Conservation (phyloP, 1,140 invertebrate genomes). For the Zophobas morio region DNA sequence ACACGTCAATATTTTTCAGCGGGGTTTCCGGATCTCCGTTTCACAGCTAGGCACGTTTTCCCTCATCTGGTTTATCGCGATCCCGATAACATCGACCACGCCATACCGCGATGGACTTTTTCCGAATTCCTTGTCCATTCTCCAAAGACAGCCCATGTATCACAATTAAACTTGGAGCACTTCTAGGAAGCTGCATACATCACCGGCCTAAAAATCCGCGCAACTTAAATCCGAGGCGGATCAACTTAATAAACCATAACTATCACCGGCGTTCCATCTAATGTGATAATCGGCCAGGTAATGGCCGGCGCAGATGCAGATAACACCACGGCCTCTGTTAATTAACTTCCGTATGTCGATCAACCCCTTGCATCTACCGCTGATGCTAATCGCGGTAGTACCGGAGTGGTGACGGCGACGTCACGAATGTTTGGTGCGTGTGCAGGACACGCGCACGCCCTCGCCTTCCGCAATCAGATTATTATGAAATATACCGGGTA, state of each 20-base stretch:
- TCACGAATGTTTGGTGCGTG: conserved; percentile 31
- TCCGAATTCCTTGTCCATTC: neutral
- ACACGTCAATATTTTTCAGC: no score
- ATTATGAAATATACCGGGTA: conserved; percentile 41
- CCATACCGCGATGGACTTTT: neutral
- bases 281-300: conserved; percentile 25
- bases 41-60: no score
- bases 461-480: conserved; percentile 45
- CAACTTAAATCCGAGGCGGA: conserved; percentile 15
- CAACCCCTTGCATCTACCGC: neutral
- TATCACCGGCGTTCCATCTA: conserved; percentile 29
- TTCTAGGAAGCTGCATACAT: conserved; percentile 17
- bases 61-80: no score
- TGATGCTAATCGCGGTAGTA: neutral
- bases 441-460: conserved; percentile 47
- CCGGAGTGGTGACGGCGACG: conserved; percentile 21
- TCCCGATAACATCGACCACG: neutral
- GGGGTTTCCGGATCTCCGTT: no score
- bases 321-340: conserved; percentile 13
- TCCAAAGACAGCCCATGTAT: neutral
- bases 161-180: conserved; percentile 2
- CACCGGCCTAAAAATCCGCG: conserved; percentile 8
- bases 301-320: conserved; percentile 26
- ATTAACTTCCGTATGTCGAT: conserved; percentile 41
- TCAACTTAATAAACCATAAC: conserved; percentile 34